Base-by-base conservation (phyloP, 2,113 vertebrate genomes). In the Tiliqua scincoides region DNA sequence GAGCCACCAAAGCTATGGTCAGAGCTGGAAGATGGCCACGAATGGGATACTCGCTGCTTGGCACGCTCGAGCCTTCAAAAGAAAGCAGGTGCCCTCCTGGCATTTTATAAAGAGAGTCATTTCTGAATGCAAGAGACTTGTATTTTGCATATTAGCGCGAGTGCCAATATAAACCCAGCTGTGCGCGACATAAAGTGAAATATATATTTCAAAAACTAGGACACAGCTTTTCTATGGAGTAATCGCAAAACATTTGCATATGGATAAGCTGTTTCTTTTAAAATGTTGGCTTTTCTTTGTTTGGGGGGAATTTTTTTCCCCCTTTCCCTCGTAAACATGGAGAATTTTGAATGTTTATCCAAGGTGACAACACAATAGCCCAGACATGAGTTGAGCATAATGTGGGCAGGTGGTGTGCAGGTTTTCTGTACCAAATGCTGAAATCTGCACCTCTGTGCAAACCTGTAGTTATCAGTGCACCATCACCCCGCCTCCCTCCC, bases 31-130 rank as follows among this genome's bases (percentile, higher is more conserved):
- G 75, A 27, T 84, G 87, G 96, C 97, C 96, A 95, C 82, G 85
- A 89, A 91, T 95, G 94, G n/a, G 96, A 96, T 93, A 89, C 95
- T 97, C 95, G 97, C 97, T 97, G 96, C 98, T 97, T 97, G 96
- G 96, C 92, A 94, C 94, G 94, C 90, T 96, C 95, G 93, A 97
- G 95, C 96, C 96, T 97, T 96, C 95, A 96, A 97, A 96, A 97
- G 96, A 97, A 97, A 96, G 95, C 96, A 96, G 95, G 96, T 97
- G 97, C 97, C 96, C 96, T 97, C 91, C 97, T 96, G 97, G 96
- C 96, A 97, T 95, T 94, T 95, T 96, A 94, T 96, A 95, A 96
- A 93, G 94, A 96, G 95, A 96, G 95, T 96, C 96, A 97, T 97
- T 97, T 97, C 96, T 96, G 96, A 97, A 96, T 96, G 95, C 96